Conservation (phyloP, 2,113 vertebrate species). For the Reinhardtius hippoglossoides region DNA sequence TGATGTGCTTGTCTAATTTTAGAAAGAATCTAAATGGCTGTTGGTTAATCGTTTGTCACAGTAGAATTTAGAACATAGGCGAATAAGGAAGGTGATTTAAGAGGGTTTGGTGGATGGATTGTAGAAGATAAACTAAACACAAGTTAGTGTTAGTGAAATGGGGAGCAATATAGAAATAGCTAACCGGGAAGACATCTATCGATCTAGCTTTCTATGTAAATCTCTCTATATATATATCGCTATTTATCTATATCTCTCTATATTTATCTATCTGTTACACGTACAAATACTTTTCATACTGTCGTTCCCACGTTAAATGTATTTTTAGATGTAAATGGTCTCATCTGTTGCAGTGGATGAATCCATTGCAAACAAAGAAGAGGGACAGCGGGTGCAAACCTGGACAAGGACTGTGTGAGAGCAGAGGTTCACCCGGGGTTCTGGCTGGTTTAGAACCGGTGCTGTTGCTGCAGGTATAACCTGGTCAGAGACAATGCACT, state of each 20-base stretch:
- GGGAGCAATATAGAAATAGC: background rate
- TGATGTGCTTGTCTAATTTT: slow-evolving; percentile 52
- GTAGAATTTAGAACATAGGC: background rate
- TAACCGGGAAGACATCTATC: background rate
- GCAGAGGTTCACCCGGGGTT: slow-evolving; percentile 27
- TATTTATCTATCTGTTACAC: slow-evolving; percentile 2
- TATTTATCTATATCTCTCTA: background rate
- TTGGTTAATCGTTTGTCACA: slow-evolving; percentile 24
- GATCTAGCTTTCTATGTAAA: background rate
- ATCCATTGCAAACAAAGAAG: slow-evolving; percentile 38
- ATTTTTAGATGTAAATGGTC: slow-evolving; percentile 31
- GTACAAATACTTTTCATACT: slow-evolving; percentile 36
- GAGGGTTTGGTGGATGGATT: background rate
- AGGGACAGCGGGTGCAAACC: slow-evolving; percentile 38
- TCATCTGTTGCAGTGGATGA: slow-evolving; percentile 27
- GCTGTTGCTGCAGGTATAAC: slow-evolving; percentile 35
- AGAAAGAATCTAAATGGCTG: slow-evolving; percentile 25
- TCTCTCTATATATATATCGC: no score
- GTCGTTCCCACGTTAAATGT: background rate
- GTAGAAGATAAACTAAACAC: no score
- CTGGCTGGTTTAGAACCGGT: slow-evolving; percentile 17
- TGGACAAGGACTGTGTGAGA: slow-evolving; percentile 14
- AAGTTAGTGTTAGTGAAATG: background rate
- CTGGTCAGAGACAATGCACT: slow-evolving; percentile 60
- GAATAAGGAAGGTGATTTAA: background rate